A percentile compares a stretch with the other conserved stretches of the same genome.
Conservation (phyloP, 1,140 invertebrate genomes). For the Cyrtorhinus lividipennis region DNA sequence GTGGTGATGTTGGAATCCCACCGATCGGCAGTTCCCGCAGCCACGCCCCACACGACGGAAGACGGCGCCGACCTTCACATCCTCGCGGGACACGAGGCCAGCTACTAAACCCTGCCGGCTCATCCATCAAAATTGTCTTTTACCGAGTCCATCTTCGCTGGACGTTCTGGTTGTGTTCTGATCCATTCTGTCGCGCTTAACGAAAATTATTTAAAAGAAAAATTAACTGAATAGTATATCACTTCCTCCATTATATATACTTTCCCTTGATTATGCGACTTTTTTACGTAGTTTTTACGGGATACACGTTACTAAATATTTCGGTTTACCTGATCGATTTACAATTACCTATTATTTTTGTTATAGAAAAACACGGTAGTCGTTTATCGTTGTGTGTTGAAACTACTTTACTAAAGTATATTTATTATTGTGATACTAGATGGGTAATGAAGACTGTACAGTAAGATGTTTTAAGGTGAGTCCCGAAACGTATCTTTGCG, state of each 20-base stretch:
- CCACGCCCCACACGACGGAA: conserved; percentile 51
- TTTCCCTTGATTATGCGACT: not conserved
- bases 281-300: not conserved
- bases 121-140: not conserved
- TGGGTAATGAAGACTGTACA: conserved; percentile 1
- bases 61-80: conserved; percentile 91
- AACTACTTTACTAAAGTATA: not conserved
- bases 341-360: not conserved
- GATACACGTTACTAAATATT: not conserved
- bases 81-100: conserved; percentile 87
- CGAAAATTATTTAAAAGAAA: not conserved
- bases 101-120: conserved; percentile 38
- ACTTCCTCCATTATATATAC: not conserved
- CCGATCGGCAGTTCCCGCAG: conserved; percentile 35
- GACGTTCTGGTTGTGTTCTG: not conserved
- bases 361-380: not conserved
- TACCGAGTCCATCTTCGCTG: not conserved
- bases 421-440: conserved; percentile 9
- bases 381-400: too few species aligned
- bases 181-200: not conserved
- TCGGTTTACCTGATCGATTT: not conserved
- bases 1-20: conserved; percentile 85
- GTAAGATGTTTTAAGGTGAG: not conserved
- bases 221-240: not conserved
- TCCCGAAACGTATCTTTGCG: not conserved